Percentiles rank a stretch among this genome's conserved stretches.
Evolutionary conservation across 2,113 vertebrate genomes (phyloP).

Genomic region (Heterochromis multidens): DNA sequence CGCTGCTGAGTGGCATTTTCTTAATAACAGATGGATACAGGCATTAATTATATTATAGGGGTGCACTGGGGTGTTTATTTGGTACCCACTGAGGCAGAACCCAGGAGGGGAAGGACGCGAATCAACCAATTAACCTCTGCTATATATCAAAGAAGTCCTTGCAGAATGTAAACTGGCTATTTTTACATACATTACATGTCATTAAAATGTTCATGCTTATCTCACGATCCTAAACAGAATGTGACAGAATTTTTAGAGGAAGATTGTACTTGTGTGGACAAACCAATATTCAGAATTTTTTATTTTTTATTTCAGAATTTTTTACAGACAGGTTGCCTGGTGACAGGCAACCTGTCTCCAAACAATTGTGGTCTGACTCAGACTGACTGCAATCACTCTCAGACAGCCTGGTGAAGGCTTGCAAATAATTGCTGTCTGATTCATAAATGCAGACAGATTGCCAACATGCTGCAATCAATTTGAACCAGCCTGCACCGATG

Average conservation of each 20-base stretch:
- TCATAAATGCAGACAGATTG: no score
- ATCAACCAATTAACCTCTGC: conserved; percentile 59
- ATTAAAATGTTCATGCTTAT: neutral
- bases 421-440: no score
- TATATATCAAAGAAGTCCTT: conserved; percentile 28
- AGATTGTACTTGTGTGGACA: neutral
- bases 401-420: no score
- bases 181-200: neutral
- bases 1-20: conserved; percentile 49
- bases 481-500: no score
- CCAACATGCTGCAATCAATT: no score
- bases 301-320: no score
- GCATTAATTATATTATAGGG: conserved; percentile 61
- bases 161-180: neutral
- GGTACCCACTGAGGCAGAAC: conserved; percentile 54
- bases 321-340: no score
- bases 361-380: no score
- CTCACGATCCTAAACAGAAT: neutral
- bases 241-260: neutral
- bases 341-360: no score
- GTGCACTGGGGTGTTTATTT: conserved; percentile 56
- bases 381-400: no score
- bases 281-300: neutral
- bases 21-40: conserved; percentile 60
- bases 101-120: conserved; percentile 34